These are phyloP conservation scores for Wasmannia auropunctata DNA, from an alignment of 1,140 invertebrate genomes.

Conservation along the genomic window DNA sequence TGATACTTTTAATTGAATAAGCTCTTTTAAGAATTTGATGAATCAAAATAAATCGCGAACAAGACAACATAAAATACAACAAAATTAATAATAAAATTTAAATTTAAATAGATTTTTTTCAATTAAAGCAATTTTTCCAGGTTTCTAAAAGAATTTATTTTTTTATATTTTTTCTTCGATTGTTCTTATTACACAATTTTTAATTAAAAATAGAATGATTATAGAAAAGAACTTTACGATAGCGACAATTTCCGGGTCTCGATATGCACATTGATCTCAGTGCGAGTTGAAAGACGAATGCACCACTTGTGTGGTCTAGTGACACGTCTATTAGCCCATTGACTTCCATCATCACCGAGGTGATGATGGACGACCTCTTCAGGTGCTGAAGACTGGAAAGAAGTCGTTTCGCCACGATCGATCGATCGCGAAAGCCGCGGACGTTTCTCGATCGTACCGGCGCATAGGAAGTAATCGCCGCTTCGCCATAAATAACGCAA, in stretches of 20 bases:
- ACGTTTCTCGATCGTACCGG: constrained; percentile 49
- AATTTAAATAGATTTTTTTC: not conserved
- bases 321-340: constrained; percentile 54
- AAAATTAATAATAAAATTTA: not conserved
- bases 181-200: not conserved
- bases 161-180: not conserved
- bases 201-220: not conserved
- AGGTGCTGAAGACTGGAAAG: constrained; percentile 53
- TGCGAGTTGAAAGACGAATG: constrained; percentile 30
- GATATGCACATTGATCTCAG: not conserved
- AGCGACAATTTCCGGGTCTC: not conserved
- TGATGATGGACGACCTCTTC: constrained; percentile 55
- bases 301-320: constrained; percentile 49
- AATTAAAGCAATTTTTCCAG: not conserved
- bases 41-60: not conserved
- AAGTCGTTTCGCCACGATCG: constrained; percentile 59
- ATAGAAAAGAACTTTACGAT: not conserved
- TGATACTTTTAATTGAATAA: not conserved
- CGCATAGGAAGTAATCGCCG: constrained; percentile 62
- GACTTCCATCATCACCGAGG: constrained; percentile 47
- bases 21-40: not conserved
- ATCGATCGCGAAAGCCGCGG: constrained; percentile 57
- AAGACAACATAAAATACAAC: not conserved
- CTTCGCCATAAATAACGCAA: constrained; percentile 63
- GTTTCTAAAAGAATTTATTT: not conserved